Conservation (phyloP, 2,113 vertebrate genomes). For the Hiodon tergisus region DNA sequence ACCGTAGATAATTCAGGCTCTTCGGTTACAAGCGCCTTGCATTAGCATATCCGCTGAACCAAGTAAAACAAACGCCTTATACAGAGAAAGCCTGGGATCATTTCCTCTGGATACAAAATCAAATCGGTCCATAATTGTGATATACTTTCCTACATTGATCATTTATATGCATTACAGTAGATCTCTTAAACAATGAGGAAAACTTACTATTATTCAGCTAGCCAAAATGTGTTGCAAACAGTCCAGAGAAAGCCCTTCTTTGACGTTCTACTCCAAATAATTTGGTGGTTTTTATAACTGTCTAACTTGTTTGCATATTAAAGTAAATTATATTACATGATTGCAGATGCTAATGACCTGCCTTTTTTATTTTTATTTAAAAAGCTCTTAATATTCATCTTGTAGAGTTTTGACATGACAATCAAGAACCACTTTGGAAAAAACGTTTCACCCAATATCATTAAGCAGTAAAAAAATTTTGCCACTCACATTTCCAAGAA, state of each 20-base stretch:
- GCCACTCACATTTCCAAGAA: too few species aligned
- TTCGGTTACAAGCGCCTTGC: background rate
- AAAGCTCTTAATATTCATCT: conserved; percentile 13
- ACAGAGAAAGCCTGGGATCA: background rate
- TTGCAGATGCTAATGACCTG: conserved; percentile 33
- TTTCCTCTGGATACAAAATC: background rate
- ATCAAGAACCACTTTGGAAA: background rate
- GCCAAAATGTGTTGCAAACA: too few species aligned
- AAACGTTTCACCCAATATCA: too few species aligned
- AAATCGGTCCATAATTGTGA: background rate
- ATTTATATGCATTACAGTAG: background rate
- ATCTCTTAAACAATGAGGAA: background rate
- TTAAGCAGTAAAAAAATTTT: too few species aligned
- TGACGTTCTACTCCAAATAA: conserved; percentile 29
- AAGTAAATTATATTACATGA: conserved; percentile 34
- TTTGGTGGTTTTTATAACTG: conserved; percentile 28
- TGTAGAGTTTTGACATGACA: conserved; percentile 9
- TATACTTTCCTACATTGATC: background rate
- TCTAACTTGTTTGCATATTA: conserved; percentile 20
- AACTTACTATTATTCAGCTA: background rate
- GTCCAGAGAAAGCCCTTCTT: background rate
- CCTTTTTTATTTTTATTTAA: conserved; percentile 5
- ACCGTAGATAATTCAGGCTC: background rate
- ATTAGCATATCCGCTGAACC: background rate
- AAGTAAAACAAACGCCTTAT: background rate